phyloP scores from a whole-genome alignment of 2,888 invertebrate genomes.

The Sphaeridia pumilis region DNA sequence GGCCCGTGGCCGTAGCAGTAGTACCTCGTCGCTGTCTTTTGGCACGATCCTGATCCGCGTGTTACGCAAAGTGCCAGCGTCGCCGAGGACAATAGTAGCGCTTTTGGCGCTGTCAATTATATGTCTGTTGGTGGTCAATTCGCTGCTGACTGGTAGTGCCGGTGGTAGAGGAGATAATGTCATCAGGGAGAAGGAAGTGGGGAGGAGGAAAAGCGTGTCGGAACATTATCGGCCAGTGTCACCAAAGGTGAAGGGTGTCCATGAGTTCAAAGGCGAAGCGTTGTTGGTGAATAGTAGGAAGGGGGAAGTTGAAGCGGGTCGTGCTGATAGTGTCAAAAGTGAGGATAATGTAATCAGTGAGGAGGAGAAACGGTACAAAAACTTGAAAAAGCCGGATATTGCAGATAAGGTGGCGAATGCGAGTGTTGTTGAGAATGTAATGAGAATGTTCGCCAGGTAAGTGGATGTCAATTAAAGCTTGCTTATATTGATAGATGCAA shows the following conservation, averaged over 20 bases:
- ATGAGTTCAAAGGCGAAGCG: slow-evolving; percentile 4
- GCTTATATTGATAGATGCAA: not conserved
- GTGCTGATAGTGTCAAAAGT: too few relatives aligned
- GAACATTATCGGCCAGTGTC: not conserved
- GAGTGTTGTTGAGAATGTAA: not conserved
- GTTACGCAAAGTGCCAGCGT: too few relatives aligned
- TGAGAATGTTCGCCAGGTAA: not conserved
- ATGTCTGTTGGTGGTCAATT: not conserved
- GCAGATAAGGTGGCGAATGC: not conserved
- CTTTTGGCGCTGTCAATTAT: not conserved
- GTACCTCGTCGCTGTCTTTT: too few relatives aligned
- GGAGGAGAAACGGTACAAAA: too few relatives aligned
- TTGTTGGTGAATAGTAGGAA: not conserved
- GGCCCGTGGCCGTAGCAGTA: too few relatives aligned
- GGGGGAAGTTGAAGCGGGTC: not conserved
- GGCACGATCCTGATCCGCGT: too few relatives aligned
- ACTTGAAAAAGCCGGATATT: too few relatives aligned
- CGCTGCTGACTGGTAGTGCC: not conserved
- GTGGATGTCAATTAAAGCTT: not conserved
- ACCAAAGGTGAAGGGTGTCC: not conserved
- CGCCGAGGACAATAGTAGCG: not conserved
- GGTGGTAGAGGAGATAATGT: not conserved
- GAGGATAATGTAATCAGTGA: too few relatives aligned
- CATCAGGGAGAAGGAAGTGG: not conserved
- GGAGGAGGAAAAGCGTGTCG: too few relatives aligned